Conservation (phyloP, 2,797 vertebrate species). For the Aulostomus chinensis region DNA sequence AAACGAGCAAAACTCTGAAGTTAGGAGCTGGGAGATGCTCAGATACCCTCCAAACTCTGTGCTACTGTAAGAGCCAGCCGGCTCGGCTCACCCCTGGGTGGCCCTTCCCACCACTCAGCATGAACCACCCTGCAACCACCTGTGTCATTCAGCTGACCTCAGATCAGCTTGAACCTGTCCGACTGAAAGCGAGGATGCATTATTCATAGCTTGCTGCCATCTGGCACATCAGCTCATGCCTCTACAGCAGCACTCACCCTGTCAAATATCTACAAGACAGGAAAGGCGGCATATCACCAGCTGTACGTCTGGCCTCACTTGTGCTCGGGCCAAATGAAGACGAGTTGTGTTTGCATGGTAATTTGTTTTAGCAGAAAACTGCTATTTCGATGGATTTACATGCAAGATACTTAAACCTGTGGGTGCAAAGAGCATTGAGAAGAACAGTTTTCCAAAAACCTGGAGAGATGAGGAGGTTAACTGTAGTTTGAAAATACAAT, state of each 20-base stretch:
- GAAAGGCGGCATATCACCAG: not conserved
- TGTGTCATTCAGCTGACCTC: constrained; percentile 48
- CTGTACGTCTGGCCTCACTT: not conserved
- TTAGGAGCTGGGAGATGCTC: too few relatives aligned
- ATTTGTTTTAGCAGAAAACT: too few relatives aligned
- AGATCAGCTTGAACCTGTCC: constrained; percentile 41
- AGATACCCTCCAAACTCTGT: too few relatives aligned
- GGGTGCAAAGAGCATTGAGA: too few relatives aligned
- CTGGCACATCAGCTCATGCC: constrained; percentile 28
- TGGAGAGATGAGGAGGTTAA: not conserved
- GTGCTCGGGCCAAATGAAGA: not conserved
- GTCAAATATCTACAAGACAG: constrained; percentile 12
- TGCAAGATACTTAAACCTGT: too few relatives aligned
- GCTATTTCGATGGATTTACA: too few relatives aligned
- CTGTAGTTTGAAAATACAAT: too few relatives aligned
- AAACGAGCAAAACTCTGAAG: too few relatives aligned
- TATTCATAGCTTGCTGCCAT: constrained; percentile 51
- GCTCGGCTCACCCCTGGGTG: too few relatives aligned
- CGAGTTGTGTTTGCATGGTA: not conserved
- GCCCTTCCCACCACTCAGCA: not conserved
- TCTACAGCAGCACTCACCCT: constrained; percentile 4
- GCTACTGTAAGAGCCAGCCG: too few relatives aligned
- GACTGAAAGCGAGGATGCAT: constrained; percentile 31
- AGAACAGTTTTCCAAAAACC: too few relatives aligned
- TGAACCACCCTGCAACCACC: constrained; percentile 21